Conservation (phyloP, 2,888 invertebrate genomes). For the Lasioglossum figueresi region DNA sequence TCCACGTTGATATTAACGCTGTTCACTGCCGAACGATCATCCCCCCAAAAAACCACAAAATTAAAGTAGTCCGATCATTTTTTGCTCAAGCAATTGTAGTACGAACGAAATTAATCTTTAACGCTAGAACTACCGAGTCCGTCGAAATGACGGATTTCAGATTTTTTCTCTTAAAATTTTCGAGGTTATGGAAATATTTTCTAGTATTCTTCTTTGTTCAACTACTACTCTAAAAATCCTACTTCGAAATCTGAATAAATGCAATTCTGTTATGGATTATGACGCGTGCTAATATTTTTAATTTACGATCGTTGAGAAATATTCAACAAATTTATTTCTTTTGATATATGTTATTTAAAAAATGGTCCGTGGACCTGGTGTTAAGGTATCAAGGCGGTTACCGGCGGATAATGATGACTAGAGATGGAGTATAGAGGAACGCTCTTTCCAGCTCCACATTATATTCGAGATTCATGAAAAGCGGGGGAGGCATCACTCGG, state of each 20-base stretch:
- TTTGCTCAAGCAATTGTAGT: background rate
- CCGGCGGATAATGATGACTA: background rate
- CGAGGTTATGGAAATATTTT: too few species aligned
- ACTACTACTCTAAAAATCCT: too few species aligned
- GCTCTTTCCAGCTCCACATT: background rate
- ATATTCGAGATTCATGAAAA: background rate
- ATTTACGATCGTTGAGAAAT: too few species aligned
- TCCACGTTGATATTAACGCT: background rate
- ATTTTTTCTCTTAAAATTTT: too few species aligned
- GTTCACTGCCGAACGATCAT: background rate
- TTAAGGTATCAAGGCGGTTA: background rate
- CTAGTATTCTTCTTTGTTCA: too few species aligned
- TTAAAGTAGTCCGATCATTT: background rate
- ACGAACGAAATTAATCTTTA: background rate
- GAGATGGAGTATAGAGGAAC: background rate
- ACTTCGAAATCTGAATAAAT: too few species aligned
- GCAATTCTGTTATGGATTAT: too few species aligned
- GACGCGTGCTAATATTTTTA: too few species aligned
- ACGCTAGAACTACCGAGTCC: background rate
- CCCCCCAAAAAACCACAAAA: background rate
- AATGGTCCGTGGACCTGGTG: background rate
- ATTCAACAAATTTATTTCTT: too few species aligned
- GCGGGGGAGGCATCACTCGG: background rate
- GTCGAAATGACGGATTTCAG: too few species aligned
- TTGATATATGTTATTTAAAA: too few species aligned